Conservation (phyloP, 2,113 vertebrate genomes). For the Plotosus lineatus region DNA sequence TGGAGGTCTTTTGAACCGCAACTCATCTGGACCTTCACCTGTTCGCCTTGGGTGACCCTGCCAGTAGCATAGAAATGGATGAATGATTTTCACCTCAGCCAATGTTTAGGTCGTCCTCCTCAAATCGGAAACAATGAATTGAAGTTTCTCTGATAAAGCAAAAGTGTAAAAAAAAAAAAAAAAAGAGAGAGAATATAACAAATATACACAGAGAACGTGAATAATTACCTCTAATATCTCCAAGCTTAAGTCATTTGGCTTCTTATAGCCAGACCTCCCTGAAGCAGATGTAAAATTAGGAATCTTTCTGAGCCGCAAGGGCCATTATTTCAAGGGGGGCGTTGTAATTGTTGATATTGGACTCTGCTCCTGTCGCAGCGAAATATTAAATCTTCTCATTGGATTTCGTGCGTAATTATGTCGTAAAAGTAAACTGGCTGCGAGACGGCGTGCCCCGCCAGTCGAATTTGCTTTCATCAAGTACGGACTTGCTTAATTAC, state of each 20-base stretch:
- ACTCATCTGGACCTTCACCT: no score
- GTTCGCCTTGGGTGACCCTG: no score
- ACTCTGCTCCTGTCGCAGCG: conserved; percentile 64
- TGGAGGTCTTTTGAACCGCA: no score
- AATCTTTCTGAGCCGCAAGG: conserved; percentile 53
- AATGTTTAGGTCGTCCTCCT: not conserved
- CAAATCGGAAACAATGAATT: conserved; percentile 44
- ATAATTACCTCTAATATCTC: conserved; percentile 49
- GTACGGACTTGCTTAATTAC: conserved; percentile 78
- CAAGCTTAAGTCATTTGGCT: conserved; percentile 37
- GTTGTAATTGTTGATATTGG: conserved; percentile 72
- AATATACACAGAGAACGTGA: conserved; percentile 58
- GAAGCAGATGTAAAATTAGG: conserved; percentile 64
- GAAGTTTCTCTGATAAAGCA: conserved; percentile 51
- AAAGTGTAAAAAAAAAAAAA: conserved; percentile 29
- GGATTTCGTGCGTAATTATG: conserved; percentile 78
- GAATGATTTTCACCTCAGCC: not conserved
- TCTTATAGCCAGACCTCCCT: conserved; percentile 69
- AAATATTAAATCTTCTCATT: conserved; percentile 78
- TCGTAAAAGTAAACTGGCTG: conserved; percentile 76
- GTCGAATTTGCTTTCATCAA: conserved; percentile 78
- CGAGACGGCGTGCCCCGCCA: conserved; percentile 71
- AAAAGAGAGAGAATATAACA: not conserved
- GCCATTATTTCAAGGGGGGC: conserved; percentile 65
- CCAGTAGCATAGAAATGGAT: no score